phyloP scores from a whole-genome alignment of 1,140 invertebrate genomes.

The Eulimnadia texana region DNA sequence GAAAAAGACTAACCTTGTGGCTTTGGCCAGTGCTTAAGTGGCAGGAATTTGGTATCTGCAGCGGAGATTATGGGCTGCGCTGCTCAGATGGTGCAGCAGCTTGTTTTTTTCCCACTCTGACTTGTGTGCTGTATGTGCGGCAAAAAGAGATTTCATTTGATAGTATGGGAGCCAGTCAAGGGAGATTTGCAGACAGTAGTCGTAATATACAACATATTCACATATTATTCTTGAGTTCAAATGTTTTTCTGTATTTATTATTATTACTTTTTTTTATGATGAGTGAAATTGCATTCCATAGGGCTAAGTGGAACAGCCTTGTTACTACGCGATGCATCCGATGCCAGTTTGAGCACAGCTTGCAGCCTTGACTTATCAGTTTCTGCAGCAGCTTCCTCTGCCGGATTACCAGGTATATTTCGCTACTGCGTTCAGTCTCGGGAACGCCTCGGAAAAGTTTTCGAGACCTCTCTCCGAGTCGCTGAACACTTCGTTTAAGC shows the following conservation, averaged over 20 bases:
- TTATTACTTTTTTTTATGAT: background rate
- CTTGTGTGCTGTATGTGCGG: background rate
- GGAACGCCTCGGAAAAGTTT: background rate
- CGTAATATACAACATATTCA: too few relatives aligned
- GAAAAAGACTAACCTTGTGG: background rate
- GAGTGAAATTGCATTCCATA: background rate
- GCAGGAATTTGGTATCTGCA: background rate
- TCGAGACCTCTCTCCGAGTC: background rate
- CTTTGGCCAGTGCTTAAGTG: background rate
- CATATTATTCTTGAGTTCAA: too few relatives aligned
- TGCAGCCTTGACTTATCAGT: constrained; percentile 8
- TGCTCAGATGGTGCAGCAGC: background rate
- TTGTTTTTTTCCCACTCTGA: background rate
- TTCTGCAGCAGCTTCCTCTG: constrained; percentile 7
- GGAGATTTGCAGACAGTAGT: constrained; percentile 5
- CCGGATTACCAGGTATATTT: constrained; percentile 2
- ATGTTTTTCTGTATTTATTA: background rate
- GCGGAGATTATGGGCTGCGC: background rate
- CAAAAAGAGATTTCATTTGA: background rate
- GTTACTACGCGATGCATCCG: constrained; percentile 10
- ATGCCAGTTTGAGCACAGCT: constrained; percentile 10
- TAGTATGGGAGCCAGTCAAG: constrained; percentile 10
- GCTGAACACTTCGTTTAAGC: too few relatives aligned
- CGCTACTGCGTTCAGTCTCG: background rate
- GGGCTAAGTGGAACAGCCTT: constrained; percentile 9